Base-by-base conservation (phyloP, 2,888 invertebrate species). In the Cerceris rybyensis region DNA sequence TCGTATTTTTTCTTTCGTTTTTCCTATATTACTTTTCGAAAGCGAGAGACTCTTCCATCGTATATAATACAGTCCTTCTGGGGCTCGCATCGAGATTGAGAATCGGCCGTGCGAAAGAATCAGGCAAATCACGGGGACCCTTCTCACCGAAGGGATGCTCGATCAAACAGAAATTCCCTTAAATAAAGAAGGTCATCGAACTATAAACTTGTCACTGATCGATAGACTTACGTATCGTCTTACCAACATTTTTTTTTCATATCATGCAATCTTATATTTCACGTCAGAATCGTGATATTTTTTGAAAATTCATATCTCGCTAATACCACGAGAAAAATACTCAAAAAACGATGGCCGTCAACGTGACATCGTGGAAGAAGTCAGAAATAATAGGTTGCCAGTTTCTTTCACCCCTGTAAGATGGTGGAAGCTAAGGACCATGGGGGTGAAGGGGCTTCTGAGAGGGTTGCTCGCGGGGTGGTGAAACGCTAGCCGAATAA, bases 401-500 rank as follows among this genome's bases (percentile, higher is more conserved):
- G 82, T 59, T 55, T 64, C 71, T 68, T 58, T 17, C 71, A 49
- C 61, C 46, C 28, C 17, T 28, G 52, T 17, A n/a, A 55, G 61
- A 71, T 43, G 73, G 86, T 61, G 70, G 49, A 54, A 70, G 73
- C 80, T 76, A 70, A 84, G 83, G 54, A 69, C 49, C 70, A 66
- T 41, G 70, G 66, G 77, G 73, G 74, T 72, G 75, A 77, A 76
- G 49, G 70, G 76, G 57, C 73, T 76, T 68, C 59, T 39, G 68
- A 65, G 58, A 73, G 54, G 70, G 78, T 57, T 68, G 81, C 82
- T 71, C 81, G 85, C 82, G 85, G 88, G 88, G 88, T 72, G 88
- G 88, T 81, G 89, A 89, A 89, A 92, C 92, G 92, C 88, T 84
- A 77, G 78, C 86, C 90, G 92, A 92, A 92, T 92, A 92, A 92